Evolutionary conservation across 1,140 invertebrate species (phyloP).

Genomic region (Pseudobourletiella spinata): DNA sequence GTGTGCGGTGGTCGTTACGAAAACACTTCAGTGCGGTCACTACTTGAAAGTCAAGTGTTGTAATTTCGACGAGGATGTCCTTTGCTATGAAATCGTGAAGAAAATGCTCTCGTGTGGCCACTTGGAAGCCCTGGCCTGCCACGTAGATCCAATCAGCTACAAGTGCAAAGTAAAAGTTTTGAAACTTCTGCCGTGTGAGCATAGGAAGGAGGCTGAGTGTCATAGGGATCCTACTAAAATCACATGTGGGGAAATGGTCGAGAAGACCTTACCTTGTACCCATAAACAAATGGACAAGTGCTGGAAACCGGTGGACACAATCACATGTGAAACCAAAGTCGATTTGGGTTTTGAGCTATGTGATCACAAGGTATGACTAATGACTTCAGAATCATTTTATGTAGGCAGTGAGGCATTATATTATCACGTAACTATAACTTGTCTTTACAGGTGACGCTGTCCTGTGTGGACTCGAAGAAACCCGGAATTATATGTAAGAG

Average conservation of each 20-base stretch:
- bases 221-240: slow-evolving; percentile 17
- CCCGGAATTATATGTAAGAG: slow-evolving; percentile 10
- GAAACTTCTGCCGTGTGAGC: slow-evolving; percentile 22
- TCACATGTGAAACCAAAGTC: slow-evolving; percentile 19
- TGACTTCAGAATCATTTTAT: background rate
- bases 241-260: slow-evolving; percentile 15
- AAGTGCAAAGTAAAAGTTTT: slow-evolving; percentile 20
- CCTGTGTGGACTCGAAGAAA: slow-evolving; percentile 11
- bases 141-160: background rate
- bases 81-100: slow-evolving; percentile 4
- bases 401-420: background rate
- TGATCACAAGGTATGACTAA: slow-evolving; percentile 19
- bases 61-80: background rate
- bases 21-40: slow-evolving; percentile 27
- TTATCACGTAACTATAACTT: background rate
- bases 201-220: slow-evolving; percentile 23
- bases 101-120: slow-evolving; percentile 1
- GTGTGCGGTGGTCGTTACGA: slow-evolving; percentile 20
- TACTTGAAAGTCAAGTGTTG: too few relatives aligned
- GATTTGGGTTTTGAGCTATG: slow-evolving; percentile 23
- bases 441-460: slow-evolving; percentile 5
- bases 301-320: slow-evolving; percentile 8
- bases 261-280: slow-evolving; percentile 22
- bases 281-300: slow-evolving; percentile 15
- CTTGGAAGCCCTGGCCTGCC: slow-evolving; percentile 17